Evolutionary conservation across 2,888 invertebrate genomes (phyloP), one percentile per base, ranked within the genome.

Genomic region (Masnerella sp.): DNA sequence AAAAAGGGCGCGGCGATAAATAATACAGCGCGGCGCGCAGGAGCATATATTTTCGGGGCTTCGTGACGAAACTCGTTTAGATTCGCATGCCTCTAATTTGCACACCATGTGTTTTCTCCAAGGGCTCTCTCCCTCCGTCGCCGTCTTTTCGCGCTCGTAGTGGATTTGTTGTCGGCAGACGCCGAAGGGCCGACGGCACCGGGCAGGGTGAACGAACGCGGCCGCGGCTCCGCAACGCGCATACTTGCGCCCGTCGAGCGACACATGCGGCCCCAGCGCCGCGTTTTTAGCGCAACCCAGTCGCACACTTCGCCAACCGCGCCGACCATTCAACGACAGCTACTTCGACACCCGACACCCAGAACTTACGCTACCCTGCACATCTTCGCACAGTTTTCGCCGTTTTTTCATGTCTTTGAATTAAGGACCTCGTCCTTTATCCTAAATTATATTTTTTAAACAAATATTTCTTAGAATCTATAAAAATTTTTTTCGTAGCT

Each of bases 131-230:
- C 69, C 72, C 59, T 61, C 43, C 32, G 42, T 67, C 42, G 62
- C 64, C 20, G 62, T 61, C 68, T 56, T 61, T 65, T 61, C 58
- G 51, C 62, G 68, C 59, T 67, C 62, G 56, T 67, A 28, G 65
- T 59, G 65, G 72, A 72, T 65, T 65, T 77, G 81, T 83, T 84
- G 72, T 67, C 67, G 67, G 80, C 82, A 82, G 78, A 80, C 84
- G 79, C 82, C 81, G 79, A 83, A 85, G 84, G 84, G 83, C 82
- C 84, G 84, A 82, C 81, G 67, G 84, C 81, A 83, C 82, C 79
- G 79, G 64, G 68, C 73, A 62, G 67, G 75, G 81, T 82, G 82
- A 84, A 85, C 84, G 81, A 85, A 85, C 80, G 85, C 64, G 45
- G 32, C 36, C 64, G 64, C 62, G 71, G 49, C 59, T 71, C 61